Conservation (phyloP, 2,888 invertebrate genomes). For the Ptychoptera contaminata region DNA sequence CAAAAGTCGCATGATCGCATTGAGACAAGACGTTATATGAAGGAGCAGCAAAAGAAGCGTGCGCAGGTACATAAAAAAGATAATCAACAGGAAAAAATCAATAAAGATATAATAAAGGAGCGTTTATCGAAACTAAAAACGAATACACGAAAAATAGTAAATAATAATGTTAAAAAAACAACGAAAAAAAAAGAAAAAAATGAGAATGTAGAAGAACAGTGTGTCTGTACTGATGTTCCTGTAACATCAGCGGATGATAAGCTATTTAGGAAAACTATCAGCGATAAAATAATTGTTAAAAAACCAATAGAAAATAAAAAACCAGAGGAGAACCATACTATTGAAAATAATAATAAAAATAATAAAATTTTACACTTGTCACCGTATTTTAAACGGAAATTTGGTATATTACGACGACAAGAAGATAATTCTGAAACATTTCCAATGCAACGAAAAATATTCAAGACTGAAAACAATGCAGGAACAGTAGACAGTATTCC, state of each 20-base stretch:
- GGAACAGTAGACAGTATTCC: no score
- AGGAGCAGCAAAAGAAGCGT: constrained; percentile 36
- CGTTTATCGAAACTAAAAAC: constrained; percentile 31
- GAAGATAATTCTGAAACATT: not conserved
- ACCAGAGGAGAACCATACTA: not conserved
- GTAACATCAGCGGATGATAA: no score
- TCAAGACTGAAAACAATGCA: no score
- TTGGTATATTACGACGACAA: not conserved
- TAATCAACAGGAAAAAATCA: constrained; percentile 19
- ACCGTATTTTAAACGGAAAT: not conserved
- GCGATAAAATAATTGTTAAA: constrained; percentile 6
- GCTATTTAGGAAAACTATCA: no score
- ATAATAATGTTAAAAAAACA: constrained; percentile 26
- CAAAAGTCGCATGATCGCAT: constrained; percentile 23
- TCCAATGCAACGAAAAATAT: not conserved
- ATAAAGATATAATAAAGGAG: constrained; percentile 30
- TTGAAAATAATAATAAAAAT: not conserved
- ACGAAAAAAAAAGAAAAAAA: constrained; percentile 15
- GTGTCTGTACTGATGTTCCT: no score
- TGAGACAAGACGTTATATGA: constrained; percentile 37
- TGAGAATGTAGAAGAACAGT: no score
- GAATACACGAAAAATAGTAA: constrained; percentile 30
- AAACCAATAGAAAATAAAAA: constrained; percentile 11
- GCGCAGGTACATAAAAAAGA: constrained; percentile 25
- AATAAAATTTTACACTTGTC: not conserved